phyloP scores from a whole-genome alignment of 2,888 invertebrate species.

The Apeira syringaria region DNA sequence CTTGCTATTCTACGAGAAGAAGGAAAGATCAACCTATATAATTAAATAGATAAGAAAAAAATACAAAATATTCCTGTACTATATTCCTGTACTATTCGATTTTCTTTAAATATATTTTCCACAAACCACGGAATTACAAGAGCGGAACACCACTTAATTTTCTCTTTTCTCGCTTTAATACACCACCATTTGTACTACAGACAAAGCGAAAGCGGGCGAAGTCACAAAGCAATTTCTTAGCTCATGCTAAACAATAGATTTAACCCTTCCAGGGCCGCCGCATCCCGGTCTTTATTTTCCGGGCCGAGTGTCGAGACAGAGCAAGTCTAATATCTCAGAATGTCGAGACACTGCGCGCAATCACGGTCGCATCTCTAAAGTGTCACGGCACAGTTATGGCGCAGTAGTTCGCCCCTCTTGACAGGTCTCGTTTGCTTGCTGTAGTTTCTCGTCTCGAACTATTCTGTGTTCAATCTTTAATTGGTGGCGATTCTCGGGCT shows the following conservation, averaged over 20 bases:
- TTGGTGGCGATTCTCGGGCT: too few species aligned
- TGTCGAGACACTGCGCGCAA: constrained; percentile 53
- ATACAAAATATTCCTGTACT: too few species aligned
- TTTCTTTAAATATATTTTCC: too few species aligned
- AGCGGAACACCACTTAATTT: not conserved
- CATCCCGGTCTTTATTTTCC: constrained; percentile 38
- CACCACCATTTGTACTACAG: constrained; percentile 12
- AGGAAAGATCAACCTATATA: too few species aligned
- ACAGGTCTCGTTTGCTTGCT: constrained; percentile 66
- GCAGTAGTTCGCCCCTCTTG: constrained; percentile 54
- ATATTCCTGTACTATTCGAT: too few species aligned
- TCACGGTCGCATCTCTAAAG: constrained; percentile 60
- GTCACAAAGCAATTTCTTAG: constrained; percentile 9
- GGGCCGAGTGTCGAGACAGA: constrained; percentile 49
- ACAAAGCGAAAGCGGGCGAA: constrained; percentile 3
- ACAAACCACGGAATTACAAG: not conserved
- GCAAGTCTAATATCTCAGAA: constrained; percentile 77
- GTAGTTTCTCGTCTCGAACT: constrained; percentile 20
- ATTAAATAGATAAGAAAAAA: too few species aligned
- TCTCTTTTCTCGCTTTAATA: constrained; percentile 2
- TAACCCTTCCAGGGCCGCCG: constrained; percentile 15
- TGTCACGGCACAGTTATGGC: constrained; percentile 52
- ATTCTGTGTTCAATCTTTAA: constrained; percentile 17
- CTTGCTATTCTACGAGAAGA: too few species aligned
- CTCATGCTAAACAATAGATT: constrained; percentile 14